Evolutionary conservation across 2,113 vertebrate species (phyloP), one percentile per base, ranked within the genome.

Genomic region (Bufo bufo): DNA sequence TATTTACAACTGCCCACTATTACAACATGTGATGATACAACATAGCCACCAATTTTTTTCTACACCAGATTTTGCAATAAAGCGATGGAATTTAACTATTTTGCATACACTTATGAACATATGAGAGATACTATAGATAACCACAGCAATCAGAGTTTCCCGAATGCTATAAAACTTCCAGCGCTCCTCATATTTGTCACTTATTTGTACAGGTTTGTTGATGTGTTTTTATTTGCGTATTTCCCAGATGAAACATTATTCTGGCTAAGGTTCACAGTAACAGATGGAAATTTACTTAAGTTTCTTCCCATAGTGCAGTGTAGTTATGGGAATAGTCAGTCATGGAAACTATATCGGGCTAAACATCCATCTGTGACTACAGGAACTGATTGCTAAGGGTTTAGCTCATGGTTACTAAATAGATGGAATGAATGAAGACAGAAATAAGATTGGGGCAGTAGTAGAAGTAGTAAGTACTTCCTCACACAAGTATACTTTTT

Each of bases 201-300:
- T 50, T 77, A 14, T 23, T 23, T 6, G n/a, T 56, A 13, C 77
- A 78, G 49, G 77, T 56, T 78, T 54, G 20, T 54, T 33, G 9
- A 54, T 78, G 10, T 78, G 9, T 81, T 59, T 59, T 81, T 47
- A 69, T 23, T 16, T 71, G 12, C 82, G 20, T 54, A 65, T 23
- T 54, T 71, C 47, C 82, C 63, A 54, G 47, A 84, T 47, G n/a
- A 69, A 33, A 23, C 63, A 84, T 14, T 33, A 10, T 65, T 77
- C 43, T 47, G 43, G 50, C 16, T 43, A 61, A 23, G n/a, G 58
- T 50, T 86, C 47, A 66, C 45, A 78, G 92, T 92, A 88, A 0
- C 93, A 94, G 92, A 91, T 94, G 93, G 92, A 90, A 4, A 0
- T 90, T 92, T 80, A 89, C 89, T 84, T 89, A 10, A 77, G 59